Evolutionary conservation across 2,113 vertebrate genomes (phyloP).

Genomic region (Nicator chloris): DNA sequence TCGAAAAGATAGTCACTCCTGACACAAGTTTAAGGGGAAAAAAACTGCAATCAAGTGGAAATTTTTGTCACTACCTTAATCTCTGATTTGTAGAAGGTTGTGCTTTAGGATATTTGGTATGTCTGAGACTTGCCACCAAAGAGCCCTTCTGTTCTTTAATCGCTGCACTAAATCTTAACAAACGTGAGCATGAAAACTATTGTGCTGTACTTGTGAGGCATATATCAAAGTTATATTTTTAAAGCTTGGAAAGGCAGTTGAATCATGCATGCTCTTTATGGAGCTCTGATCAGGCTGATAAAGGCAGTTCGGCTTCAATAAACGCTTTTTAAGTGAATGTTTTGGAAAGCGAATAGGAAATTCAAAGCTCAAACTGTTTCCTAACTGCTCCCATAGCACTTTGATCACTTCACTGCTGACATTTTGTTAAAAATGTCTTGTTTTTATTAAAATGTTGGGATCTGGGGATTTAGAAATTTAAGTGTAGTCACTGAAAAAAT

Average conservation of each 20-base stretch:
- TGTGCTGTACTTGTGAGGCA: constrained; percentile 72
- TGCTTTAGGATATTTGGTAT: constrained; percentile 80
- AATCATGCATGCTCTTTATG: constrained; percentile 82
- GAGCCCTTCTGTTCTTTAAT: constrained; percentile 79
- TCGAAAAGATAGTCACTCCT: constrained; percentile 71
- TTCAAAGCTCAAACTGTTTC: constrained; percentile 76
- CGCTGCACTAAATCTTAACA: constrained; percentile 78
- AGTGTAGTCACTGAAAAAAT: constrained; percentile 69
- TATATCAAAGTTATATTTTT: constrained; percentile 79
- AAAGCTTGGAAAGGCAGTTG: constrained; percentile 73
- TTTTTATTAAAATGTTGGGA: constrained; percentile 80
- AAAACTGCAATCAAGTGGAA: constrained; percentile 78
- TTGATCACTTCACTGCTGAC: constrained; percentile 77
- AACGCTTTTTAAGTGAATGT: constrained; percentile 79
- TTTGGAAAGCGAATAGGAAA: constrained; percentile 77
- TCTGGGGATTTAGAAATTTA: constrained; percentile 73
- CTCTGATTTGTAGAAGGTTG: constrained; percentile 81
- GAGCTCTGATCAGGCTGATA: constrained; percentile 80
- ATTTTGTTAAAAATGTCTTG: constrained; percentile 78
- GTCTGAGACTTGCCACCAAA: constrained; percentile 79
- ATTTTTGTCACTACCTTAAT: constrained; percentile 79
- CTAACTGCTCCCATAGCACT: constrained; percentile 75
- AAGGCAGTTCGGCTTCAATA: constrained; percentile 81
- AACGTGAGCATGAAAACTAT: constrained; percentile 82
- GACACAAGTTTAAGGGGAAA: constrained; percentile 66